Conservation (phyloP, 2,888 invertebrate genomes). For the Poecilobothrus nobilitatus region DNA sequence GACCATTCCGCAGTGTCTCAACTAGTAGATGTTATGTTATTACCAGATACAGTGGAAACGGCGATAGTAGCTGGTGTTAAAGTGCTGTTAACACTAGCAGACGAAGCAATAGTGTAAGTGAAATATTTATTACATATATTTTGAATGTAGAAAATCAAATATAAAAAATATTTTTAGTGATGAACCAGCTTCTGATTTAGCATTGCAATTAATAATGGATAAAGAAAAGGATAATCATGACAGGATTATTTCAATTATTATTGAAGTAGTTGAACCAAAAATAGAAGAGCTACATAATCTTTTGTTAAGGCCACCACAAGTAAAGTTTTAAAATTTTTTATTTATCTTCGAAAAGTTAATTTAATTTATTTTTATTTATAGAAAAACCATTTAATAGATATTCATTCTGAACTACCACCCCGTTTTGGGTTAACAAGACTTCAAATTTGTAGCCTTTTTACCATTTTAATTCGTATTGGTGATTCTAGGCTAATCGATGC, state of each 20-base stretch:
- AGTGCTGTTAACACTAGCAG: conserved; percentile 66
- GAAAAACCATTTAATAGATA: conserved; percentile 60
- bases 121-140: background rate
- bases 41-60: conserved; percentile 55
- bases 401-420: conserved; percentile 60
- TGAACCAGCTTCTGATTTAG: conserved; percentile 40
- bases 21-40: conserved; percentile 67
- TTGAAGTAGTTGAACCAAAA: conserved; percentile 55
- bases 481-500: conserved; percentile 62
- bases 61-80: conserved; percentile 72
- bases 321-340: conserved; percentile 34
- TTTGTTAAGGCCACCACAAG: conserved; percentile 59
- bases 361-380: conserved; percentile 20
- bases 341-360: background rate
- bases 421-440: conserved; percentile 73
- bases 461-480: conserved; percentile 65
- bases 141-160: conserved; percentile 8
- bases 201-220: conserved; percentile 32
- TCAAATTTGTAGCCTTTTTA: conserved; percentile 70
- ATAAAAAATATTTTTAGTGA: conserved; percentile 29
- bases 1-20: conserved; percentile 55
- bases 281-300: conserved; percentile 62
- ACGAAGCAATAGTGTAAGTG: conserved; percentile 33
- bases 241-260: conserved; percentile 53
- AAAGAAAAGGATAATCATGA: conserved; percentile 52